Percentiles rank a stretch among this genome's conserved stretches.
Evolutionary conservation across 2,888 invertebrate genomes (phyloP).

Genomic region (Caradrina kadenii): DNA sequence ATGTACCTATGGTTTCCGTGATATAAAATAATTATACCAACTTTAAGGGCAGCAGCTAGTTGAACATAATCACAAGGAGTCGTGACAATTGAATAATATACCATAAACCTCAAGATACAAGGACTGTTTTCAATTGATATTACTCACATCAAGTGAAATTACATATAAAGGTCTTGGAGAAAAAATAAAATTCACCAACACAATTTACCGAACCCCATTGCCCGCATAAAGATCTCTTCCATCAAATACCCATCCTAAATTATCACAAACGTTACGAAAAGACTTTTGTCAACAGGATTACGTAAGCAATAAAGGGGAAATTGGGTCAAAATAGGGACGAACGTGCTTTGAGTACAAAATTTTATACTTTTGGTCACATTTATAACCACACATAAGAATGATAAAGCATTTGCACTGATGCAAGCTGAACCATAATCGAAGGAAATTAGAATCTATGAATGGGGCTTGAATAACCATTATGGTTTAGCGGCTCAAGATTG

Average conservation of each 20-base stretch:
- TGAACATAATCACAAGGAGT: too few relatives aligned
- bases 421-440: conserved; percentile 50
- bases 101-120: neutral
- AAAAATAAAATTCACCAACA: neutral
- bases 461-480: conserved; percentile 4
- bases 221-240: conserved; percentile 15
- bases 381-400: conserved; percentile 56
- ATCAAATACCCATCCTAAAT: conserved; percentile 52
- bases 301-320: conserved; percentile 68
- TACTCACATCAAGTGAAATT: neutral
- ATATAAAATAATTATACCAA: too few relatives aligned
- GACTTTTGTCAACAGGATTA: conserved; percentile 64
- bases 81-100: neutral
- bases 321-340: conserved; percentile 66
- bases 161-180: neutral
- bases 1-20: too few relatives aligned
- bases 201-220: conserved; percentile 24
- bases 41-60: too few relatives aligned
- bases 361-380: conserved; percentile 64
- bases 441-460: conserved; percentile 47
- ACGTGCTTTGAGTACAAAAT: conserved; percentile 60
- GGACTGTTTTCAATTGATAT: neutral
- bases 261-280: conserved; percentile 55
- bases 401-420: conserved; percentile 57
- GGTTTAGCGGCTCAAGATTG: neutral